Base-by-base conservation (phyloP, 2,797 vertebrate species). In the Spheniscus humboldti region DNA sequence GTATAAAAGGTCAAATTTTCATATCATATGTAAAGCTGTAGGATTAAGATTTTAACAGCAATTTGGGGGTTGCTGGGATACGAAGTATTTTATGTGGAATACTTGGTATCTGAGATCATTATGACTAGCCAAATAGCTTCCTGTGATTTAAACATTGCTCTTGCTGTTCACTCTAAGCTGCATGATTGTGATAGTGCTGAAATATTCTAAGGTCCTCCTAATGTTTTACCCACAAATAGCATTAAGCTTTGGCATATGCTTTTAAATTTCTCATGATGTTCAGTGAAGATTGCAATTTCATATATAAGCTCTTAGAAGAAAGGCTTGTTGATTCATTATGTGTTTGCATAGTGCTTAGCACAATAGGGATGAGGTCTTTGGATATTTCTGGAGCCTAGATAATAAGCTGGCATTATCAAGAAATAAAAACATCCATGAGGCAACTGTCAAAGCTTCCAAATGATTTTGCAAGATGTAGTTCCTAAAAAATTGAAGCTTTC, bases 1-100 rank as follows among this genome's bases (percentile, higher is more conserved):
- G n/a, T 62, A 80, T 52, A 59, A 90, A 87, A 96, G 76, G 73
- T 77, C 48, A 88, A 47, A 57, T 59, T 88, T 95, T 96, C 64
- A 8, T 92, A 90, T 86, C 48, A 2, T 72, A 37, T 66, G 55
- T 82, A 92, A 93, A 93, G 41, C 78, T 89, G 64, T 45, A 52
- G 90, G 86, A 94, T 95, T 91, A 94, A 86, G 73, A 88, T 92
- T 97, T 96, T 93, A 90, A 90, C 53, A 73, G 95, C 71, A 90
- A 73, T 95, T 93, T 76, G 82, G 10, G 22, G 18, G 89, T 97
- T 94, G 92, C 93, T 94, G 85, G 92, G 91, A 93, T 93, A 95
- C 68, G 1, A 92, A 68, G 45, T 81, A 86, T 95, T 94, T 94
- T 63, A 23, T 81, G 71, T 3, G 1, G 84, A 90, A 95, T 97